These are phyloP conservation scores for Phalacrocorax carbo DNA, from an alignment of 2,113 vertebrate genomes.

Conservation along the genomic window DNA sequence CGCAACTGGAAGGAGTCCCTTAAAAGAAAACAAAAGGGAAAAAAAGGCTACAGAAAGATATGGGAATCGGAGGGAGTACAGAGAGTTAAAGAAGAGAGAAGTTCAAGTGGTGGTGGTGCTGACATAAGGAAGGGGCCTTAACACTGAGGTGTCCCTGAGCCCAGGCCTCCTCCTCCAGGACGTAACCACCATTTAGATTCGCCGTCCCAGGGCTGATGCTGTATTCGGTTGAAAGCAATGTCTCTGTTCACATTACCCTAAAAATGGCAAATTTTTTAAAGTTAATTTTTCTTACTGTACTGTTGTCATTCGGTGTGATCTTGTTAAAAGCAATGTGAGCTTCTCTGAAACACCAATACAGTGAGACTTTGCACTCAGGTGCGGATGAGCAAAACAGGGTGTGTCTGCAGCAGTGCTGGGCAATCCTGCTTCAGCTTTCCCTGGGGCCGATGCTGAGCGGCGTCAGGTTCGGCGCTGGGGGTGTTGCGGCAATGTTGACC, in stretches of 20 bases:
- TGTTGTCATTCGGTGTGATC: background rate
- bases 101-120: background rate
- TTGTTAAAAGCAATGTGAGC: background rate
- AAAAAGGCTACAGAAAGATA: background rate
- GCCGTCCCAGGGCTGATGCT: background rate
- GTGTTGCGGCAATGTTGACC: background rate
- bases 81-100: background rate
- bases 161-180: background rate
- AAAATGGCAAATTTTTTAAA: accelerated
- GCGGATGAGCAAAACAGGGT: background rate
- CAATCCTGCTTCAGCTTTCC: background rate
- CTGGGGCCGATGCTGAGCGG: background rate
- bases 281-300: background rate
- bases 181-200: background rate
- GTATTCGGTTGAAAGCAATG: background rate
- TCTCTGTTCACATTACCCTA: background rate
- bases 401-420: background rate
- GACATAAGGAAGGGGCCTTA: background rate
- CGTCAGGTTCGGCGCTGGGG: background rate
- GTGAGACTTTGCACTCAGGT: background rate
- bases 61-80: background rate
- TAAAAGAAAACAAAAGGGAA: background rate
- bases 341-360: background rate
- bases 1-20: background rate
- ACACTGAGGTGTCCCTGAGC: background rate